Evolutionary conservation across 2,888 invertebrate genomes (phyloP).

Genomic region (Diplolepis rosae): DNA sequence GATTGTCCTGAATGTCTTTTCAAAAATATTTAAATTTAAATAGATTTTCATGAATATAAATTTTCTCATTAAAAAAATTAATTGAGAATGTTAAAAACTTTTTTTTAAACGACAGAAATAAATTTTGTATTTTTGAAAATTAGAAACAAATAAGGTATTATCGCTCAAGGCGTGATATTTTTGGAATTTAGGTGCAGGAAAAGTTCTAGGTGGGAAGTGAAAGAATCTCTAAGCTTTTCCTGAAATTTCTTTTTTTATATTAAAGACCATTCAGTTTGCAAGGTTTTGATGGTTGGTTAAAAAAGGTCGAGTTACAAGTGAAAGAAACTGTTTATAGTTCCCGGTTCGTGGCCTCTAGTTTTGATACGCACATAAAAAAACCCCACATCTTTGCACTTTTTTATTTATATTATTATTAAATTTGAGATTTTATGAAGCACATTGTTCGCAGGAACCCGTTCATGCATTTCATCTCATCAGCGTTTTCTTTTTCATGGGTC

Average conservation of each 20-base stretch:
- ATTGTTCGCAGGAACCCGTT: slow-evolving; percentile 22
- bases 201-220: background rate
- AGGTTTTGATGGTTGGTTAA: slow-evolving; percentile 6
- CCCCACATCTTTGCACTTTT: background rate
- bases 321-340: slow-evolving; percentile 13
- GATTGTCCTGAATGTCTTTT: no score
- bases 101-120: no score
- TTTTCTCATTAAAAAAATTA: no score
- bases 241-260: slow-evolving; percentile 22
- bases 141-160: background rate
- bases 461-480: background rate
- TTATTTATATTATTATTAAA: slow-evolving; percentile 7
- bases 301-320: slow-evolving; percentile 12
- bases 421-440: slow-evolving; percentile 23
- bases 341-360: background rate
- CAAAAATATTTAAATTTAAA: no score
- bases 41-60: no score
- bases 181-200: background rate
- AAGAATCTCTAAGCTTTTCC: background rate
- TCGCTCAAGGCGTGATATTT: no score
- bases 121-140: background rate
- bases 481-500: slow-evolving; percentile 1
- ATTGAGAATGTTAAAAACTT: no score
- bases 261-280: slow-evolving; percentile 1
- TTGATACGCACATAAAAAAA: background rate